Conservation (phyloP, 2,113 vertebrate genomes). For the Gadus macrocephalus region DNA sequence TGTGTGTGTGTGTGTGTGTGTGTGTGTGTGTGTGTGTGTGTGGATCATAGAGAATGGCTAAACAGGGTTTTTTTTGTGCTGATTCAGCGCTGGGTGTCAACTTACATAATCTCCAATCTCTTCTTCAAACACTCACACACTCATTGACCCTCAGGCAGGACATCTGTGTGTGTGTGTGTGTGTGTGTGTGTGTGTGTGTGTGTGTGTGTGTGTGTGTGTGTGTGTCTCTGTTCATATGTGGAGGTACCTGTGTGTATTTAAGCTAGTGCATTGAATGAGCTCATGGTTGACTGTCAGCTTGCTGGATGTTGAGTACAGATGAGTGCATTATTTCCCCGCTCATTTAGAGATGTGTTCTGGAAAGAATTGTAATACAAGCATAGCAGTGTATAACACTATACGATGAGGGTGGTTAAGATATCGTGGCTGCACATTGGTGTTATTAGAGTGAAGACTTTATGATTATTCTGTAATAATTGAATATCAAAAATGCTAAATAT, state of each 20-base stretch:
- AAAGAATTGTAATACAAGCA: no score
- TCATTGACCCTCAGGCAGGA: not conserved
- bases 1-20: slow-evolving; percentile 1
- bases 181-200: slow-evolving; percentile 1
- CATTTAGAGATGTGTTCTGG: no score
- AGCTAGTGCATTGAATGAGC: not conserved
- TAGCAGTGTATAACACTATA: no score
- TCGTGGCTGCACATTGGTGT: no score
- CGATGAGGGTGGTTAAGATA: no score
- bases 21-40: not conserved
- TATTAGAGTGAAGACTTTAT: no score
- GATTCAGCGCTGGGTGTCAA: slow-evolving; percentile 25
- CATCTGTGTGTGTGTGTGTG: not conserved
- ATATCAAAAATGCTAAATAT: no score
- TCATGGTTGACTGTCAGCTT: not conserved
- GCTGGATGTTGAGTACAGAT: not conserved
- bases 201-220: not conserved
- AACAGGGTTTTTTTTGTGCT: not conserved
- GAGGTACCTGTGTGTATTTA: no score
- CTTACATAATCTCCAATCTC: slow-evolving; percentile 15
- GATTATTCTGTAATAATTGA: no score
- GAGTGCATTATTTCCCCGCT: no score
- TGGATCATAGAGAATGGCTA: slow-evolving; percentile 5
- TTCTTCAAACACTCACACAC: no score
- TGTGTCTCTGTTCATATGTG: slow-evolving; percentile 22